Conservation (phyloP, 2,888 invertebrate species). For the Galeopsomyia nigrocyanea region DNA sequence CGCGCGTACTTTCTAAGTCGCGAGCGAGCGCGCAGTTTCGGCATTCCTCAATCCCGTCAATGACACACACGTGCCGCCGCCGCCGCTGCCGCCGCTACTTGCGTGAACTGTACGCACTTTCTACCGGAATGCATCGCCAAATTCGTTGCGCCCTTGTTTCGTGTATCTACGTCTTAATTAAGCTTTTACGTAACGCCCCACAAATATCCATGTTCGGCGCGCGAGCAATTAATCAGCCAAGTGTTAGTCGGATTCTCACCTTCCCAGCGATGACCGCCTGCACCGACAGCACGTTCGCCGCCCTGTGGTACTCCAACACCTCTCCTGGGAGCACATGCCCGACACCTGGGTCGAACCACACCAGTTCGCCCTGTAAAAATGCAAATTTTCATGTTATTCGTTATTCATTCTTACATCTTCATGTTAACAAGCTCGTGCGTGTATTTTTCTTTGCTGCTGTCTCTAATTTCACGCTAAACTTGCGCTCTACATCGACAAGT, state of each 20-base stretch:
- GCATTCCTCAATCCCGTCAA: background rate
- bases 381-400: conserved; percentile 21
- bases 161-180: conserved; percentile 11
- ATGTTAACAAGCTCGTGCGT: too few species aligned
- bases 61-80: too few species aligned
- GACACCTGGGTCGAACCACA: conserved; percentile 95
- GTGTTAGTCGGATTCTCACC: conserved; percentile 70
- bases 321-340: conserved; percentile 92
- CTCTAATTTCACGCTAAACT: too few species aligned
- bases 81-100: too few species aligned
- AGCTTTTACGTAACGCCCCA: background rate
- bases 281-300: conserved; percentile 90
- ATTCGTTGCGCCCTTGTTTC: background rate
- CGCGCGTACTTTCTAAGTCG: conserved; percentile 13
- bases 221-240: background rate
- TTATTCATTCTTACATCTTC: background rate
- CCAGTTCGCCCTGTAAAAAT: conserved; percentile 80
- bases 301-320: conserved; percentile 89
- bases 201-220: background rate
- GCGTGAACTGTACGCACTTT: too few species aligned
- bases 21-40: background rate
- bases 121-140: too few species aligned
- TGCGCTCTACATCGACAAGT: background rate
- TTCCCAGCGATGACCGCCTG: conserved; percentile 90
- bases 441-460: too few species aligned